Evolutionary conservation across 2,888 invertebrate species (phyloP), one percentile per base, ranked within the genome.

Genomic region (Zhengitettix transpicula): DNA sequence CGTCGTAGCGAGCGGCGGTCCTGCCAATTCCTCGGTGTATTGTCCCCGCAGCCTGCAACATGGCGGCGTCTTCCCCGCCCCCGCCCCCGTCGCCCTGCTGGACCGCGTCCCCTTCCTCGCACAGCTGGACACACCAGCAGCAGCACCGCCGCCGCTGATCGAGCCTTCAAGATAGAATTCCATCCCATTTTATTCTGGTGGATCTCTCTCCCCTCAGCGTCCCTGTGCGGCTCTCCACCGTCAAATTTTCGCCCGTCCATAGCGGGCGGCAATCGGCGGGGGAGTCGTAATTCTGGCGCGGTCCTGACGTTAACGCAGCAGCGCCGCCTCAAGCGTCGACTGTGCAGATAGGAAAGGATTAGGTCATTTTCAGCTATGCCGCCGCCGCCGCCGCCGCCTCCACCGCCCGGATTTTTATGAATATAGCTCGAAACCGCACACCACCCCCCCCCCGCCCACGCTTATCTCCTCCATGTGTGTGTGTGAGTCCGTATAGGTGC

Each of bases 281-380:
- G 63, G 63, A 63, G 61, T 57, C 63, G 63, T 63, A 61, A 61
- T 58, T 63, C 58, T 60, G 56, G 58, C 44, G 41, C 58, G 42
- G 42, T 51, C 53, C 47, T 63, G 63, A 63, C 63, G 53, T 61
- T 63, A 63, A 63, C 60, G 63, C 59, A 28, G 28, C 59, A 61
- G 63, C 59, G 28, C 58, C 57, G 60, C 63, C 63, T 63, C 63
- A 63, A 60, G 63, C 63, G 63, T 61, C 58, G 60, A 47, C 56
- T 52, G 54, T 59, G 52, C 59, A 61, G 63, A 61, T 61, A 63
- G 55, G 61, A 61, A 63, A 63, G 63, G 63, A 63, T 63, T 63
- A 63, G 63, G 63, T 63, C 63, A 63, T 63, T 61, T 63, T 63
- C 61, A 60, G 61, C 60, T 61, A 53, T 52, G 55, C 60, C 53